Evolutionary conservation across 30 jellyfish, hydroid and myxozoan species (phyloP), one percentile per base, ranked within the genome.

Genomic region (Calvadosia cruxmelitensis): DNA sequence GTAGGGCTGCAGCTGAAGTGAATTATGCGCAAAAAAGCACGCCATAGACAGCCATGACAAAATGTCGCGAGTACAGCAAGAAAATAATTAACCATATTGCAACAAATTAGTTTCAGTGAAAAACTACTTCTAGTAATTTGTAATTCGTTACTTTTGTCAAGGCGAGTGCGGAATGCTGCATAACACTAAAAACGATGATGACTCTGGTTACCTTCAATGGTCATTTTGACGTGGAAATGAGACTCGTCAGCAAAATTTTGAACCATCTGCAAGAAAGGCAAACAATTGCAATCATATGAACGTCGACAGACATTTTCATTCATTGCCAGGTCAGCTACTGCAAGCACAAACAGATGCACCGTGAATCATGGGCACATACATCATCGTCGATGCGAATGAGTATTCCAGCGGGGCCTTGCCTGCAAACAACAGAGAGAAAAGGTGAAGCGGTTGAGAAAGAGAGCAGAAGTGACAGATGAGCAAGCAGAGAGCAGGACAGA

Each of bases 401-500:
- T 24, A 86, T 86, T 20, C 94, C 94, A 50, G 96, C 75, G 31
- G 96, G 96, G 31, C 96, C 96, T 67, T 86, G 94, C 64, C 96
- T 86, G 69, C 1, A 52, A 51, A n/a, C 20, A 68, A 36, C 29
- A 10, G 1, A 32, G 24, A 15, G 25, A 1, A n/a, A 29, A 5
- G 20, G 57, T 10, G 57, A 20, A 42, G 20, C 57, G 57, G 20
- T 42, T 20, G 57, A 10, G 20, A 42, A 20, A 10, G 20, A 42
- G 57, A 42, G 20, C 57, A 20, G 10, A 10, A 42, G 20, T 20
- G 15, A 42, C 20, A 5, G 15, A 42, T 5, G 20, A 20, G 57
- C 57, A 42, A 42, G 20, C 57, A 42, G 20, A 42, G 57, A 5
- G 57, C 57, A 42, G 10, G 10, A 5, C 20, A 10, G 20, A 5